These are phyloP conservation scores for Petrocephalus microphthalmus DNA, from an alignment of 2,113 vertebrate species.

Conservation along the genomic window DNA sequence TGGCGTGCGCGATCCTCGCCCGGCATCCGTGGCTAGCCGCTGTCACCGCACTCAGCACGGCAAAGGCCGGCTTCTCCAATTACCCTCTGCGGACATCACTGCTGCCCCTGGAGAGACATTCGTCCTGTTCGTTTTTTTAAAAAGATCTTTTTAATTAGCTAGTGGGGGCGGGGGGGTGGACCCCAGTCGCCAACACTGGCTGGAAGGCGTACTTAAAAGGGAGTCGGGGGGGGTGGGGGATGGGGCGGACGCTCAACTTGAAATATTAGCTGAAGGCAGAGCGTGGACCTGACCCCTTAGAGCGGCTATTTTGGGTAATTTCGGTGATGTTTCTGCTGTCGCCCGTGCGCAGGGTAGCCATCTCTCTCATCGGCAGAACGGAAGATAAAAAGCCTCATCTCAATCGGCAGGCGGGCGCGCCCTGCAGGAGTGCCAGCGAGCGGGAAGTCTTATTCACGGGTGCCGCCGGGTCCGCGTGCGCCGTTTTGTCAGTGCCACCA, in stretches of 20 bases:
- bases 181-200: neutral
- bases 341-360: neutral
- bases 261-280: neutral
- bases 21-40: neutral
- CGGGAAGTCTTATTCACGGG: neutral
- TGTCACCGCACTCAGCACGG: neutral
- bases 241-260: neutral
- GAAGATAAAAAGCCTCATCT: neutral
- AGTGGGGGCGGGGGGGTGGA: neutral
- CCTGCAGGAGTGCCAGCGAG: neutral
- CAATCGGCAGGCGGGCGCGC: neutral
- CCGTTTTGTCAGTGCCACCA: neutral
- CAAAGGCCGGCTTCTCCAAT: neutral
- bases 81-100: neutral
- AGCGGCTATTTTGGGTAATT: neutral
- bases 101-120: neutral
- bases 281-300: neutral
- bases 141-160: conserved; percentile 4
- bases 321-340: neutral
- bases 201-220: neutral
- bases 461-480: neutral
- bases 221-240: too few species aligned
- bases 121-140: neutral
- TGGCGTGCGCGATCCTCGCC: neutral
- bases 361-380: neutral